Conservation (phyloP, 2,113 vertebrate genomes). For the Neopipo cinnamomea region DNA sequence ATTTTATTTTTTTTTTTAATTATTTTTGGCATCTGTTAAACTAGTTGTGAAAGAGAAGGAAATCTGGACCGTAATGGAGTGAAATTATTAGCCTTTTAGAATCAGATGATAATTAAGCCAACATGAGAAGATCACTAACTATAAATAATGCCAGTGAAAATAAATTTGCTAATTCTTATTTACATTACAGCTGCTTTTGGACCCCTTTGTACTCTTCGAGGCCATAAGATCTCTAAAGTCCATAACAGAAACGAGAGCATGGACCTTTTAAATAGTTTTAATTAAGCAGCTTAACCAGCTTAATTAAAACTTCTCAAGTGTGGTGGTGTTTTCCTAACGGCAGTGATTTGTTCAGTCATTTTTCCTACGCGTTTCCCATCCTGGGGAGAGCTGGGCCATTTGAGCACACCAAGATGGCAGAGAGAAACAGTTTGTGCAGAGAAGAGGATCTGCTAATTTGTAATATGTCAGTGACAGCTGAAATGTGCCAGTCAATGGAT, state of each 20-base stretch:
- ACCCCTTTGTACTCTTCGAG: not conserved
- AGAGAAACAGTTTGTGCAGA: not conserved
- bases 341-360: not conserved
- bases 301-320: not conserved
- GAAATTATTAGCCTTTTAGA: conserved; percentile 34
- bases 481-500: not conserved
- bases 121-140: not conserved
- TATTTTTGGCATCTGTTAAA: not conserved
- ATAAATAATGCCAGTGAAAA: conserved; percentile 1
- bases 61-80: not conserved
- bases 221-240: not conserved
- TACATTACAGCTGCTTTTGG: not conserved
- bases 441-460: not conserved
- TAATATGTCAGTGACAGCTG: not conserved
- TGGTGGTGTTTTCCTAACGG: accelerated
- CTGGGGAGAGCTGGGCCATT: not conserved
- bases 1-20: too few relatives aligned
- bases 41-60: not conserved
- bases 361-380: not conserved
- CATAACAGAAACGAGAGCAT: conserved; percentile 8
- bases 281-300: not conserved
- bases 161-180: not conserved
- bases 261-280: not conserved
- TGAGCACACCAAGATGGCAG: not conserved
- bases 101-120: not conserved